These are phyloP conservation scores for Oncorhynchus keta DNA, from an alignment of 2,113 vertebrate species.

Conservation along the genomic window DNA sequence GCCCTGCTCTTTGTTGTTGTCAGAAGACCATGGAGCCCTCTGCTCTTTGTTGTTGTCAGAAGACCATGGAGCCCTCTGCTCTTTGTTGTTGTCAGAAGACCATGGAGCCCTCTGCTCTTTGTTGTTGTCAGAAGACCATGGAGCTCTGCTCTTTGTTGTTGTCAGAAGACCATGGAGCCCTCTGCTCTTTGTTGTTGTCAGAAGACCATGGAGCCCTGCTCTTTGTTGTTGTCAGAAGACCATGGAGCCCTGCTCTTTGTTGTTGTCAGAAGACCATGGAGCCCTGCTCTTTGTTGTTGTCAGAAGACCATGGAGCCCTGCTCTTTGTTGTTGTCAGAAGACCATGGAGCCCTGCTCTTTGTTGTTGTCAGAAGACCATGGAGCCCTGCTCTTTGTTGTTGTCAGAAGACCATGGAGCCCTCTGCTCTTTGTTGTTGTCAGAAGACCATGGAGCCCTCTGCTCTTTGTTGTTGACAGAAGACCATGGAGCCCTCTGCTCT, in stretches of 20 bases:
- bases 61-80: too few relatives aligned
- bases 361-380: constrained; percentile 7
- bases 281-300: constrained; percentile 23
- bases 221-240: constrained; percentile 9
- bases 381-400: constrained; percentile 24
- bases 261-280: too few relatives aligned
- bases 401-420: too few relatives aligned
- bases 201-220: too few relatives aligned
- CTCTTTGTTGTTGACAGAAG: constrained; percentile 7
- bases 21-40: too few relatives aligned
- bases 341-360: too few relatives aligned
- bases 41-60: constrained; percentile 17
- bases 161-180: too few relatives aligned
- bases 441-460: too few relatives aligned
- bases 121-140: constrained; percentile 7
- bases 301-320: too few relatives aligned
- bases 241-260: constrained; percentile 26
- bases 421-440: constrained; percentile 20
- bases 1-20: constrained; percentile 23
- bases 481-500: too few relatives aligned
- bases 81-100: constrained; percentile 9
- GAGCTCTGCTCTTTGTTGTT: constrained; percentile 24
- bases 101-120: too few relatives aligned
- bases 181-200: constrained; percentile 20
- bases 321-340: constrained; percentile 8